Evolutionary conservation across 2,888 invertebrate genomes (phyloP).

Genomic region (Dasysyrphus tricinctus): DNA sequence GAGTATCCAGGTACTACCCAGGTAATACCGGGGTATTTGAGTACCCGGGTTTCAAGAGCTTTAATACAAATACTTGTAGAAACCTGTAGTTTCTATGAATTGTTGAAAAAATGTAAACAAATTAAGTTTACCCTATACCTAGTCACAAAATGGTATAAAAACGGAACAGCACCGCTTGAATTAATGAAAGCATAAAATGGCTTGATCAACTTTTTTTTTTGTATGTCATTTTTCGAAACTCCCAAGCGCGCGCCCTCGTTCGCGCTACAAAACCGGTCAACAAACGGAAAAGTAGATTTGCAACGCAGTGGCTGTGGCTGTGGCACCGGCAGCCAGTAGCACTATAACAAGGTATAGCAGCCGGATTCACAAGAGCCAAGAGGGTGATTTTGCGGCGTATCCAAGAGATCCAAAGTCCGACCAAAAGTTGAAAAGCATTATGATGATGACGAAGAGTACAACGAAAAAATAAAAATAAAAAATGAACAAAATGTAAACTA

Average conservation of each 20-base stretch:
- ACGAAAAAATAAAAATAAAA: neutral
- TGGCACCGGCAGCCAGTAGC: neutral
- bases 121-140: neutral
- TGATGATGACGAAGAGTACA: conserved; percentile 65
- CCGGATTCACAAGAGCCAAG: conserved; percentile 2
- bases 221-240: conserved; percentile 48
- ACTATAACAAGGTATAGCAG: neutral
- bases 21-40: too few relatives aligned
- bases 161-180: conserved; percentile 46
- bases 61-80: too few relatives aligned
- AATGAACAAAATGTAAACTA: neutral
- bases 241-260: conserved; percentile 66
- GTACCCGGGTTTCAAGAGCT: too few relatives aligned
- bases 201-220: conserved; percentile 55
- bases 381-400: conserved; percentile 32
- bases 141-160: conserved; percentile 16
- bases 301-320: conserved; percentile 33
- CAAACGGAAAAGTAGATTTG: conserved; percentile 71
- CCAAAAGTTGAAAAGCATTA: conserved; percentile 37
- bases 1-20: too few relatives aligned
- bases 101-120: neutral
- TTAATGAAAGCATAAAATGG: conserved; percentile 58
- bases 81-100: neutral
- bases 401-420: conserved; percentile 69
- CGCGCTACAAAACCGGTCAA: conserved; percentile 66